These are phyloP conservation scores for Aphelenchoides besseyi DNA, from an alignment of 1,140 invertebrate species.

Conservation along the genomic window DNA sequence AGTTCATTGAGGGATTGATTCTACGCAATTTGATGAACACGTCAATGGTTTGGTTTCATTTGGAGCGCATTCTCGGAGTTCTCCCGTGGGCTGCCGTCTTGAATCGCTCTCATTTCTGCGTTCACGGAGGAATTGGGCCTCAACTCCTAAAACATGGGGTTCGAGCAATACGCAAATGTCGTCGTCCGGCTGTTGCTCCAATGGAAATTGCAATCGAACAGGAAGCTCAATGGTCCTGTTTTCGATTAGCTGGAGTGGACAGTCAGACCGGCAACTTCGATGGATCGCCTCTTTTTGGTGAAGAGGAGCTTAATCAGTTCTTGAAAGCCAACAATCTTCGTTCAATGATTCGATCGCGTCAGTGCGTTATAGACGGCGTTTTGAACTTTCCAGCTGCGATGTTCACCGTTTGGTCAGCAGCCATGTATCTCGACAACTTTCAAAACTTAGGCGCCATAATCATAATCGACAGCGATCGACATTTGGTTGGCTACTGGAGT, in stretches of 20 bases:
- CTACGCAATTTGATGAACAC: conserved; percentile 11
- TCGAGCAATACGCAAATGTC: not conserved
- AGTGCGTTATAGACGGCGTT: conserved; percentile 16
- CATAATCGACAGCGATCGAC: not conserved
- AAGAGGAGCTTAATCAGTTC: not conserved
- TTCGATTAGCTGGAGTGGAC: not conserved
- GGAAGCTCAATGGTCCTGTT: not conserved
- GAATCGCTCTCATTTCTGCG: not conserved
- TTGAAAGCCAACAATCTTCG: conserved; percentile 9
- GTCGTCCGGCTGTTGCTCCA: not conserved
- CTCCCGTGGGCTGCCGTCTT: conserved; percentile 5
- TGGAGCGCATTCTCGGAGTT: not conserved
- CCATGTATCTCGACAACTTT: conserved; percentile 16
- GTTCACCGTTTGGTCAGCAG: conserved; percentile 21
- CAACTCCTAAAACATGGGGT: conserved; percentile 14
- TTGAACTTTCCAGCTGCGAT: conserved; percentile 11
- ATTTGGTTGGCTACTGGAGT: not conserved
- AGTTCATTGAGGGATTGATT: conserved; percentile 18
- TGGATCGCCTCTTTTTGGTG: conserved; percentile 15
- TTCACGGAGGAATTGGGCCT: conserved; percentile 22
- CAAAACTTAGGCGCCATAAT: conserved; percentile 1
- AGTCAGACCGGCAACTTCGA: not conserved
- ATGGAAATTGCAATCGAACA: conserved; percentile 6
- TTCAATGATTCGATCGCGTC: conserved; percentile 14
- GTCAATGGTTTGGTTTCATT: conserved; percentile 8